Evolutionary conservation across 2,888 invertebrate species (phyloP).

Genomic region (Stenoptilia bipunctidactyla): DNA sequence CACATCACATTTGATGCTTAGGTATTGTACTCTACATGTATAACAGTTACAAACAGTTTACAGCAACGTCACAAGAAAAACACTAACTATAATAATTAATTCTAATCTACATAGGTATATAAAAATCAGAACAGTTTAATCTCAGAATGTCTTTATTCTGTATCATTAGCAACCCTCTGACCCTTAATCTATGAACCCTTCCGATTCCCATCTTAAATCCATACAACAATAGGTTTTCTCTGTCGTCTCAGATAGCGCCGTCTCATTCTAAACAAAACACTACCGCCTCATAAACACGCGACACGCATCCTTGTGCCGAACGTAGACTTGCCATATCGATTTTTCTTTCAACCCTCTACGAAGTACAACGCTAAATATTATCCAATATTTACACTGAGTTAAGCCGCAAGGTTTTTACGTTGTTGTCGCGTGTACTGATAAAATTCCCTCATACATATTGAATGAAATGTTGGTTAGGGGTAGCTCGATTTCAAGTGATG

Average conservation of each 20-base stretch:
- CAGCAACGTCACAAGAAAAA: too few species aligned
- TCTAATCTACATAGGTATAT: too few species aligned
- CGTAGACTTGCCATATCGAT: conserved; percentile 2
- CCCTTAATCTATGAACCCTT: too few species aligned
- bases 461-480: conserved; percentile 1
- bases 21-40: too few species aligned
- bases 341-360: not conserved
- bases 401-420: not conserved
- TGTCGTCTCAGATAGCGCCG: conserved; percentile 15
- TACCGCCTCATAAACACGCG: conserved; percentile 9
- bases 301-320: not conserved
- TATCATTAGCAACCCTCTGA: too few species aligned
- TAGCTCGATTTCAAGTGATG: conserved; percentile 5
- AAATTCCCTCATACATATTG: conserved; percentile 4
- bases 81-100: too few species aligned
- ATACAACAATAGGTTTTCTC: conserved; percentile 10
- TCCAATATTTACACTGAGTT: not conserved
- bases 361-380: not conserved
- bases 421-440: conserved; percentile 1
- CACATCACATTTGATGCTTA: too few species aligned
- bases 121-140: too few species aligned
- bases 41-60: too few species aligned
- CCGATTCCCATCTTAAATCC: not conserved
- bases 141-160: too few species aligned
- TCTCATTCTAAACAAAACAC: conserved; percentile 26